Percentiles rank a stretch among this genome's conserved stretches.
These are phyloP conservation scores for Rhopalosiphum padi DNA, from an alignment of 1,140 invertebrate species.

Conservation along the genomic window DNA sequence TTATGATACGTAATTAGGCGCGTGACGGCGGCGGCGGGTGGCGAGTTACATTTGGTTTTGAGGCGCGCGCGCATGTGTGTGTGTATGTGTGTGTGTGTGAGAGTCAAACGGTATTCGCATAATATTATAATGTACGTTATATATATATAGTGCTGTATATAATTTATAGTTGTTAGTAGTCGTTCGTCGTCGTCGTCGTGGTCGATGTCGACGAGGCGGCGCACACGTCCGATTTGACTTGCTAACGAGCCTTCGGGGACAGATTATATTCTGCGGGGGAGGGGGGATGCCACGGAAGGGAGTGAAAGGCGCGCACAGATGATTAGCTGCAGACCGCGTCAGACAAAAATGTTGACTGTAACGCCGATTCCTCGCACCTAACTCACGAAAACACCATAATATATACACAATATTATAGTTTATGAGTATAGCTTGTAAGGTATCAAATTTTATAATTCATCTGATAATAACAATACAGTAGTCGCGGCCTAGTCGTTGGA, in stretches of 20 bases:
- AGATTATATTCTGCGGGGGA: not conserved
- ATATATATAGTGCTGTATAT: not conserved
- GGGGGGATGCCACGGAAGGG: not conserved
- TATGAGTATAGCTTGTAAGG: too few relatives aligned
- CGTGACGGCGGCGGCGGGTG: not conserved
- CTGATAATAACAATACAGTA: too few relatives aligned
- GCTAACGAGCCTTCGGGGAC: constrained; percentile 54
- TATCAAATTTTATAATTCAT: too few relatives aligned
- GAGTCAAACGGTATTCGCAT: not conserved
- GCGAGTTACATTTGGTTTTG: constrained; percentile 11
- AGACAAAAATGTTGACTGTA: not conserved
- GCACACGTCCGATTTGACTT: constrained; percentile 52
- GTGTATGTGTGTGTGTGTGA: not conserved
- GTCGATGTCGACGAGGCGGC: constrained; percentile 1
- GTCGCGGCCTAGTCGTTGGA: too few relatives aligned
- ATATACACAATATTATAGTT: too few relatives aligned
- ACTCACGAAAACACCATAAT: too few relatives aligned
- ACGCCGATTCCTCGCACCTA: not conserved
- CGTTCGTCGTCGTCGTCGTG: not conserved
- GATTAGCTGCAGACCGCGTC: not conserved
- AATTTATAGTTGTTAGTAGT: constrained; percentile 18
- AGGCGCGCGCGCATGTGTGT: not conserved
- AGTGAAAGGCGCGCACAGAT: not conserved
- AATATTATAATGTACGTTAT: not conserved
- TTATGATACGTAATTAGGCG: constrained; percentile 30